phyloP scores from a whole-genome alignment of 2,113 vertebrate genomes.

The Carassius gibelio region DNA sequence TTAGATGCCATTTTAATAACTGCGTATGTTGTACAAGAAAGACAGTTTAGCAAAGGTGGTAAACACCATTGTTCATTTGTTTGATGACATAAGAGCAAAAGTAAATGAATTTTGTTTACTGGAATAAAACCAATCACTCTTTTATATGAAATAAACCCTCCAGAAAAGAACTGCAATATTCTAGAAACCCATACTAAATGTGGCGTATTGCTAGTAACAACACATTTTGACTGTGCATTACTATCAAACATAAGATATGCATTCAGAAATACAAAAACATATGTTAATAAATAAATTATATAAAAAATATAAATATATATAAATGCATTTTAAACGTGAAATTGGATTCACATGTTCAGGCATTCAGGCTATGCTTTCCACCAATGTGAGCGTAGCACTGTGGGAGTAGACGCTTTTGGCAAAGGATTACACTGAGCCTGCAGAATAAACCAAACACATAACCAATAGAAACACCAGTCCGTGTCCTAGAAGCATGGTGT shows the following conservation, averaged over 20 bases:
- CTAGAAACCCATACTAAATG: background rate
- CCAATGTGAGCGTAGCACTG: conserved; percentile 8
- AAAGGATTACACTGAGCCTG: conserved; percentile 32
- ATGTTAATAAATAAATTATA: background rate
- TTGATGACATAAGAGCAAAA: conserved; percentile 64
- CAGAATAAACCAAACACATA: conserved; percentile 14
- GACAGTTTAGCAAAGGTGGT: conserved; percentile 62
- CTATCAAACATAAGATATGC: background rate
- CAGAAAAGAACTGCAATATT: background rate
- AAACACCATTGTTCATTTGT: conserved; percentile 76
- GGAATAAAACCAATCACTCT: conserved; percentile 47
- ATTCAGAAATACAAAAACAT: background rate
- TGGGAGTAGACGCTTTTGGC: conserved; percentile 28
- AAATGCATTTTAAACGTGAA: conserved; percentile 15
- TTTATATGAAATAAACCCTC: conserved; percentile 45
- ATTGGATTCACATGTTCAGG: conserved; percentile 22
- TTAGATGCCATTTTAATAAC: conserved; percentile 77
- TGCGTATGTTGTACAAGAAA: conserved; percentile 74
- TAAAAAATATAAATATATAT: no score
- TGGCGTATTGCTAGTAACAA: background rate
- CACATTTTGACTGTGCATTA: background rate
- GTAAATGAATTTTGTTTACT: conserved; percentile 58
- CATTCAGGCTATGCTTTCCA: background rate
- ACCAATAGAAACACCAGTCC: conserved; percentile 1
- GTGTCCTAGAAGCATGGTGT: background rate